Percentiles rank a stretch among this genome's conserved stretches.
Evolutionary conservation across 2,888 invertebrate species (phyloP).

Genomic region (Bursaphelenchus okinawaensis): DNA sequence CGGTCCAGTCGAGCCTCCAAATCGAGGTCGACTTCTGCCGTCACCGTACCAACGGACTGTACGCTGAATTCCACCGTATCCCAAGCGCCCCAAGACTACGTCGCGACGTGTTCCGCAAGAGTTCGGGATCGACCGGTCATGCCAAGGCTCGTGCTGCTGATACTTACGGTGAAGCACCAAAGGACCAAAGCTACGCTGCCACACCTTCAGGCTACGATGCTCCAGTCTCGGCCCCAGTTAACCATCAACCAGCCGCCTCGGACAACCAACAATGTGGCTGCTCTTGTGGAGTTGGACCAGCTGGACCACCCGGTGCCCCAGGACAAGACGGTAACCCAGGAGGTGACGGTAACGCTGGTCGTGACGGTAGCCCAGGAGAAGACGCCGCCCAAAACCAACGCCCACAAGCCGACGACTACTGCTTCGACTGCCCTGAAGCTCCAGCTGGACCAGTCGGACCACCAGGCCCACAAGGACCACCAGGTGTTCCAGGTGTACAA

Average conservation of each 20-base stretch:
- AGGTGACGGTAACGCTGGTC: conserved; percentile 39
- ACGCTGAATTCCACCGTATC: conserved; percentile 41
- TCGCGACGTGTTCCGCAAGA: background rate
- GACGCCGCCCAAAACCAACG: conserved; percentile 29
- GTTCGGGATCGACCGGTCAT: background rate
- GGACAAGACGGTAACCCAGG: conserved; percentile 20
- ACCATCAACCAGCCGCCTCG: conserved; percentile 13
- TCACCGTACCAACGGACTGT: conserved; percentile 45
- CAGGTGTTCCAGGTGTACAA: conserved; percentile 41
- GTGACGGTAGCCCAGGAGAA: conserved; percentile 34
- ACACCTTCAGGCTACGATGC: too few species aligned
- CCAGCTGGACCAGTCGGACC: conserved; percentile 41
- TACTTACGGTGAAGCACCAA: background rate
- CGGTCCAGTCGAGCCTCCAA: conserved; percentile 43
- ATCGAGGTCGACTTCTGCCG: conserved; percentile 46
- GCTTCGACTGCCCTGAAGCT: conserved; percentile 12
- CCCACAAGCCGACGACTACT: conserved; percentile 23
- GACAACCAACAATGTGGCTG: conserved; percentile 32
- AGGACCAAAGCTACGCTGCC: background rate
- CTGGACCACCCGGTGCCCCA: conserved; percentile 9
- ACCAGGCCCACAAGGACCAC: conserved; percentile 40
- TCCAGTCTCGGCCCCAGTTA: background rate
- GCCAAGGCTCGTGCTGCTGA: background rate
- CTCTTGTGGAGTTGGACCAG: conserved; percentile 30
- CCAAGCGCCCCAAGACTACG: conserved; percentile 11